Evolutionary conservation across 2,797 vertebrate species (phyloP).

Genomic region (Gymnoscopelus braueri): DNA sequence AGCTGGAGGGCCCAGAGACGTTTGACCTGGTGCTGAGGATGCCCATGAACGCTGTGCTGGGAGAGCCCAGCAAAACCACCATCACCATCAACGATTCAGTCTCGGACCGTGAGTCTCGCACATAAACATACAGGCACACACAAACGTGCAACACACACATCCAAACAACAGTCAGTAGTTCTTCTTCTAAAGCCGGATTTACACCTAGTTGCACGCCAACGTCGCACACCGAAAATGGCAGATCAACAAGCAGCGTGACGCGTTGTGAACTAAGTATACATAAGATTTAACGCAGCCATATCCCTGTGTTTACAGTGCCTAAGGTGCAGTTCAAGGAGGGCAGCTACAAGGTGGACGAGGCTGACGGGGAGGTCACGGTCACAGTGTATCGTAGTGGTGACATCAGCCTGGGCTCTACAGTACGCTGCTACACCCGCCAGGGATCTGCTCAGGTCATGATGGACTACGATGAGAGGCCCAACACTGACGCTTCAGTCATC

Average conservation of each 20-base stretch:
- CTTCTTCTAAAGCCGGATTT: background rate
- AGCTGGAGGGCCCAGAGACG: slow-evolving; percentile 85
- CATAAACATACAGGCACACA: slow-evolving; percentile 1
- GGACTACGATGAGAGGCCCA: slow-evolving; percentile 86
- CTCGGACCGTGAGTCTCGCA: slow-evolving; percentile 81
- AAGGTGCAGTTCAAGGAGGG: slow-evolving; percentile 86
- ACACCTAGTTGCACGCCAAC: too few species aligned
- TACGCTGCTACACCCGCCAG: slow-evolving; percentile 84
- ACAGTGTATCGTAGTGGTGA: slow-evolving; percentile 84
- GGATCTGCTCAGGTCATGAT: slow-evolving; percentile 87
- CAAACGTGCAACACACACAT: background rate
- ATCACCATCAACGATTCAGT: slow-evolving; percentile 85
- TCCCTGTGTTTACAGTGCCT: slow-evolving; percentile 74
- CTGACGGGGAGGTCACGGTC: slow-evolving; percentile 75
- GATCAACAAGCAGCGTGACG: too few species aligned
- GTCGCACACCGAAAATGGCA: too few species aligned
- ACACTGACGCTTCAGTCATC: slow-evolving; percentile 83
- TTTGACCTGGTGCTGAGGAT: slow-evolving; percentile 87
- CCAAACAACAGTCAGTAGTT: background rate
- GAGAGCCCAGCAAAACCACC: slow-evolving; percentile 86
- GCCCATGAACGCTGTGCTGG: slow-evolving; percentile 86
- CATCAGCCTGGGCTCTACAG: slow-evolving; percentile 78
- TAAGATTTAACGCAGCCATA: background rate
- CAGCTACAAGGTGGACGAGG: slow-evolving; percentile 82
- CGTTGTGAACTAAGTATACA: too few species aligned